Evolutionary conservation across 1,140 invertebrate genomes (phyloP).

Genomic region (Heliconius congener): DNA sequence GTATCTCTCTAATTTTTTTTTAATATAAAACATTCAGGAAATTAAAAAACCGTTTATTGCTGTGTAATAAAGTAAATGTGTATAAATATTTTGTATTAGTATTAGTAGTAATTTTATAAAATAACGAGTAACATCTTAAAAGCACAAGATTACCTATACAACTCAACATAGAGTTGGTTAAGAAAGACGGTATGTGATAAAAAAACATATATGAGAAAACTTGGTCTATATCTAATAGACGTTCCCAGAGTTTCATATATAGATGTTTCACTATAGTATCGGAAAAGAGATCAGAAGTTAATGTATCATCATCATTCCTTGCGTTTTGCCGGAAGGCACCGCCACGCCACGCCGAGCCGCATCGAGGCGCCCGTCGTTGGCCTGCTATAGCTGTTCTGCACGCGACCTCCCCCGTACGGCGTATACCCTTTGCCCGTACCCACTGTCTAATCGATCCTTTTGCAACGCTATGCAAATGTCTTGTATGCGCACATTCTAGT

Average conservation of each 20-base stretch:
- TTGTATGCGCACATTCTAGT: constrained; percentile 38
- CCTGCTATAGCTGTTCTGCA: constrained; percentile 58
- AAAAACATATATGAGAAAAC: constrained; percentile 27
- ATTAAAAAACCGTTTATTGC: no score
- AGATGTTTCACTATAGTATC: constrained; percentile 75
- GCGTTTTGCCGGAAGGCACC: constrained; percentile 77
- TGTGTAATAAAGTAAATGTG: no score
- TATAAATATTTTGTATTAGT: no score
- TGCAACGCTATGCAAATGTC: constrained; percentile 50
- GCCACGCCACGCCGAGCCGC: constrained; percentile 53
- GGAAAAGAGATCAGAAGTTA: constrained; percentile 81
- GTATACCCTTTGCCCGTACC: constrained; percentile 24
- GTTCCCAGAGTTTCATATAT: constrained; percentile 75
- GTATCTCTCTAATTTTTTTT: no score
- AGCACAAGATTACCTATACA: background rate
- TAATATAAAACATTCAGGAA: no score
- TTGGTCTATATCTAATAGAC: constrained; percentile 71
- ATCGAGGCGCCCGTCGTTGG: constrained; percentile 43
- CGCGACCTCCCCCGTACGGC: constrained; percentile 48
- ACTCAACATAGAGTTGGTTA: background rate
- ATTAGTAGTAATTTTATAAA: background rate
- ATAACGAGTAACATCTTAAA: background rate
- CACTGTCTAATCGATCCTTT: constrained; percentile 66
- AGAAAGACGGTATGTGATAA: background rate
- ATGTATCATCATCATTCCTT: constrained; percentile 80